phyloP scores from a whole-genome alignment of 2,888 invertebrate species.

The Mimumesa dahlbomi region DNA sequence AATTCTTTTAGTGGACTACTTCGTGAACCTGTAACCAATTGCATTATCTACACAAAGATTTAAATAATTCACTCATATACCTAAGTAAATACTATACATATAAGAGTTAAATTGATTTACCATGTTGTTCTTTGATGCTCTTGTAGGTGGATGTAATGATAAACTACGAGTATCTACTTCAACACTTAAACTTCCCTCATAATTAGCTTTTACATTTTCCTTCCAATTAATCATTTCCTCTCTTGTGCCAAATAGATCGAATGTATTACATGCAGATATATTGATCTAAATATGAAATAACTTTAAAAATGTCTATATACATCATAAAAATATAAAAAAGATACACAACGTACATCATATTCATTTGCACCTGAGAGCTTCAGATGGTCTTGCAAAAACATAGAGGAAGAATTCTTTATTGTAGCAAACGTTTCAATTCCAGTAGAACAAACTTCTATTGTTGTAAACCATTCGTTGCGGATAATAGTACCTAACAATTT shows the following conservation, averaged over 20 bases:
- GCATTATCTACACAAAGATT: conserved; percentile 45
- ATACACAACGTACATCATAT: conserved; percentile 34
- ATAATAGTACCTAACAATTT: conserved; percentile 56
- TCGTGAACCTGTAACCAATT: conserved; percentile 62
- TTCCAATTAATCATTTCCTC: conserved; percentile 55
- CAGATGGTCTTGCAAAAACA: conserved; percentile 52
- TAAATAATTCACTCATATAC: conserved; percentile 49
- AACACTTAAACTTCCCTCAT: conserved; percentile 62
- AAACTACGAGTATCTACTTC: conserved; percentile 58
- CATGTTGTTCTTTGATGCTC: conserved; percentile 56
- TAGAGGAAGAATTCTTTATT: conserved; percentile 22
- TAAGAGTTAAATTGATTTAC: conserved; percentile 37
- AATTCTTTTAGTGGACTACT: conserved; percentile 57
- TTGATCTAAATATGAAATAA: conserved; percentile 42
- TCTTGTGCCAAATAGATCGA: conserved; percentile 64
- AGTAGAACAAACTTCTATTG: conserved; percentile 49
- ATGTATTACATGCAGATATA: conserved; percentile 49
- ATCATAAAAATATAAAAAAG: background rate
- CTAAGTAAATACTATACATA: background rate
- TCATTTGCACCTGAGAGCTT: conserved; percentile 27
- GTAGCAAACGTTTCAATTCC: conserved; percentile 21
- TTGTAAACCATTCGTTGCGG: conserved; percentile 55
- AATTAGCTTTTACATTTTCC: conserved; percentile 46
- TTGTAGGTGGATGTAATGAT: conserved; percentile 54
- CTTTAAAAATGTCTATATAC: too few relatives aligned